Base-by-base conservation (phyloP, 2,888 invertebrate species). In the Alitta virens region DNA sequence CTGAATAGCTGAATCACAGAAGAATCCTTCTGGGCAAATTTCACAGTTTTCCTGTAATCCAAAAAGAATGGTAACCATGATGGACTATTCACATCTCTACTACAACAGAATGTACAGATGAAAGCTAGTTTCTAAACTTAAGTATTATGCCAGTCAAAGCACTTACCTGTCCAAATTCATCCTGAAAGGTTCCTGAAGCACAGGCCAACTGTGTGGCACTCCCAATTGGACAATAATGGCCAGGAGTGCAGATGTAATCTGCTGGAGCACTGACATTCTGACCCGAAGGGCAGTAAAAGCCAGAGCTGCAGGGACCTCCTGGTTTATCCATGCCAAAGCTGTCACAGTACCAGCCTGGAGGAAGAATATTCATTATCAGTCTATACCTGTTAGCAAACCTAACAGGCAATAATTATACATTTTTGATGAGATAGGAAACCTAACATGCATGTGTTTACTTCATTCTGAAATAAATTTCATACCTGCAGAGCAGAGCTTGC, bases 201-300 rank as follows among this genome's bases (percentile, higher is more conserved):
- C 79, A 79, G 1, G 75, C 66, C 40, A 67, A 43, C 43, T 73
- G 67, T 9, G 63, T 63, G 5, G 72, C 61, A 56, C 75, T 76
- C 21, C 79, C 78, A 3, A 38, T 56, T 12, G 70, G 71, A 65
- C 79, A 79, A 59, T 69, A 74, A 63, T 78, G 77, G 24, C 79
- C 79, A 14, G 78, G 78, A 2, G 74, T 75, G 62, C 79, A 79
- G 23, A 67, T 56, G 63, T 69, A 75, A 14, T 65, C 67, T 3
- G 64, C 58, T 12, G 79, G 79, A 12, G 67, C 65, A 57, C 72
- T 71, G 42, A 62, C 65, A 64, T 75, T 73, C 68, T 78, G 79
- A 16, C 79, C 78, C 18, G 63, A 72, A 23, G 78, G 78, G 56
- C 79, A 80, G 67, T 75, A 79, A 70, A 66, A 79, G 2, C 79